These are phyloP conservation scores for Sitta carolinensis DNA, from an alignment of 2,797 vertebrate species.

Conservation along the genomic window DNA sequence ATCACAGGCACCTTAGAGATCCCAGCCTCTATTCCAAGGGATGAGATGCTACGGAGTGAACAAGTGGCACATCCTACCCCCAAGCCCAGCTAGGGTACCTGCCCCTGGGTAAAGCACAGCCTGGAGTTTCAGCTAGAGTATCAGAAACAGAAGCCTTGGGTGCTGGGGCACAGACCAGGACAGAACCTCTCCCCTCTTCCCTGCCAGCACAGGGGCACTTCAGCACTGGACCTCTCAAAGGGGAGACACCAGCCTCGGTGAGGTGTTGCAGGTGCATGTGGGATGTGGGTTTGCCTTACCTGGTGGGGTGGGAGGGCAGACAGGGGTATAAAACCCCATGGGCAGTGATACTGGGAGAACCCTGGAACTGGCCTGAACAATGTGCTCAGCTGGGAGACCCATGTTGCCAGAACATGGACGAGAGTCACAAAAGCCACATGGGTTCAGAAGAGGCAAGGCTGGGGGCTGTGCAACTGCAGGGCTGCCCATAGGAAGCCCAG, in stretches of 20 bases:
- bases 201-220: rapidly evolving
- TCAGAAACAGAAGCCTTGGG: not conserved
- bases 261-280: not conserved
- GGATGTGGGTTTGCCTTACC: not conserved
- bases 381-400: not conserved
- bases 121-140: not conserved
- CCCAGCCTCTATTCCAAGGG: not conserved
- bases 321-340: not conserved
- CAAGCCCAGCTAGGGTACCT: not conserved
- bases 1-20: not conserved
- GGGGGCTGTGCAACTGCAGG: not conserved
- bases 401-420: not conserved
- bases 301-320: rapidly evolving
- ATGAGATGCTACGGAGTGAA: not conserved
- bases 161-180: not conserved
- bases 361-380: rapidly evolving
- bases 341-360: not conserved
- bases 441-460: not conserved
- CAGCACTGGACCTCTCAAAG: not conserved
- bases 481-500: not conserved
- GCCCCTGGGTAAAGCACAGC: not conserved
- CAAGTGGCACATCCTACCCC: not conserved
- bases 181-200: not conserved
- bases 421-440: constrained; percentile 31
- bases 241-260: not conserved